A percentile compares a stretch with the other conserved stretches of the same genome.
These are phyloP conservation scores for Rhorus exstirpatorius DNA, from an alignment of 2,888 invertebrate species.

Conservation along the genomic window DNA sequence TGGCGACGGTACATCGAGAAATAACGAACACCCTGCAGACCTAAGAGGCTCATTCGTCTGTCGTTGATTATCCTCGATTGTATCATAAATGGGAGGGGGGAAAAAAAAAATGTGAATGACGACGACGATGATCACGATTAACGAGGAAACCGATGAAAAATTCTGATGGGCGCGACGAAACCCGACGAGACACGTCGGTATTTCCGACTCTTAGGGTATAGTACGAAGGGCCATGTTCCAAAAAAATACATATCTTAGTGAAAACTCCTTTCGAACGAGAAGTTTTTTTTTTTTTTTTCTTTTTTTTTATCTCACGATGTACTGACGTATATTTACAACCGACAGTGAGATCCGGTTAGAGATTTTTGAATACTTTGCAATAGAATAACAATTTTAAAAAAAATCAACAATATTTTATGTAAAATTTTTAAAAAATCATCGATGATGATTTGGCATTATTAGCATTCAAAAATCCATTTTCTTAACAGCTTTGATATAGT, in stretches of 20 bases:
- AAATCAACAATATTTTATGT: too few species aligned
- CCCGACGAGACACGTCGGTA: slow-evolving; percentile 47
- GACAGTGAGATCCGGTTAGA: too few species aligned
- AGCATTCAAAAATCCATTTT: too few species aligned
- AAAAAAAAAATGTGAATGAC: slow-evolving; percentile 35
- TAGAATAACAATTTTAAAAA: too few species aligned
- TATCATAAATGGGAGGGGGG: slow-evolving; percentile 50
- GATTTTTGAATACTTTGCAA: too few species aligned
- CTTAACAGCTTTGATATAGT: too few species aligned
- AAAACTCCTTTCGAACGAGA: slow-evolving; percentile 69
- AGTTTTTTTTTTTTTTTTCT: slow-evolving; percentile 19
- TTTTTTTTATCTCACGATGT: too few species aligned
- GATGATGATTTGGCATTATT: too few species aligned
- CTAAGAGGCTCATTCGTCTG: slow-evolving; percentile 85
- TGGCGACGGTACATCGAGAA: slow-evolving; percentile 94
- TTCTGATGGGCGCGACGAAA: neutral
- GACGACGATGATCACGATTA: slow-evolving; percentile 50
- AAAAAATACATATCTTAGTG: slow-evolving; percentile 74
- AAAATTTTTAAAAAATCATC: too few species aligned
- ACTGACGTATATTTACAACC: too few species aligned
- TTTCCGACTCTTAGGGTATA: slow-evolving; percentile 55
- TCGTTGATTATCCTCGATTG: slow-evolving; percentile 42
- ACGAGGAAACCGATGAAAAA: slow-evolving; percentile 18
- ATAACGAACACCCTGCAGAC: slow-evolving; percentile 93
- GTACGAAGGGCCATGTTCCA: slow-evolving; percentile 75